These are phyloP conservation scores for Neoarius graeffei DNA, from an alignment of 2,113 vertebrate species.

Conservation along the genomic window DNA sequence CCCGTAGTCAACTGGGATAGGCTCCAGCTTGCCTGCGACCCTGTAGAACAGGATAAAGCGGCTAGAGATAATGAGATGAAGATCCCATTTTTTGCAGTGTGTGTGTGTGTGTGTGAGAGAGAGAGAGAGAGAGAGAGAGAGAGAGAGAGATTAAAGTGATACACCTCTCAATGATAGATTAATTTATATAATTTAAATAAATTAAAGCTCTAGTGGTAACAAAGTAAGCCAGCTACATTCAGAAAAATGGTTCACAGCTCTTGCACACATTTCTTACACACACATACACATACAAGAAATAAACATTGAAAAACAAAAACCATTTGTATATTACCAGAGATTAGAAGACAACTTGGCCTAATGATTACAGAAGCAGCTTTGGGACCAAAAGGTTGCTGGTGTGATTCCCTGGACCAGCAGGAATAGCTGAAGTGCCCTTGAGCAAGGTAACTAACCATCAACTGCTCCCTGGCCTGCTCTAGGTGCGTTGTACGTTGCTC, in stretches of 20 bases:
- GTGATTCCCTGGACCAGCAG: too few relatives aligned
- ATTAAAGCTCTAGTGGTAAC: constrained; percentile 16
- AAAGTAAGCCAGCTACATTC: constrained; percentile 31
- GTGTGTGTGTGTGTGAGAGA: not conserved
- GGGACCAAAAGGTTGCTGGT: too few relatives aligned
- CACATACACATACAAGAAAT: not conserved
- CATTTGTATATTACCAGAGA: not conserved
- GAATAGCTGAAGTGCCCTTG: too few relatives aligned
- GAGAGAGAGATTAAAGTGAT: not conserved
- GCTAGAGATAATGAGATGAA: too few relatives aligned
- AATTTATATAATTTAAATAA: not conserved
- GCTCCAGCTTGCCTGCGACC: too few relatives aligned
- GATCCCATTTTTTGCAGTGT: not conserved
- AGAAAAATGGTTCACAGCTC: not conserved
- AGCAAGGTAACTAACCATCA: too few relatives aligned
- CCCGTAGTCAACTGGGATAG: too few relatives aligned
- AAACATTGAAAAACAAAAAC: not conserved
- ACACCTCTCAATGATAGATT: not conserved
- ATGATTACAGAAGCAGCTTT: too few relatives aligned
- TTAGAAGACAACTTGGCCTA: not conserved
- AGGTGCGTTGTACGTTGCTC: too few relatives aligned
- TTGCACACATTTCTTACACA: not conserved
- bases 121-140: too few relatives aligned
- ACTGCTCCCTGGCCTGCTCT: too few relatives aligned
- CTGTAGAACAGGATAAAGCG: too few relatives aligned